Conservation (phyloP, 2,113 vertebrate genomes). For the pig (Sus scrofa) region T2T-Sscrofa CM000817.6:162927001-162927500, state of each 20-base stretch:
- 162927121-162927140: background rate
- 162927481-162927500: slow-evolving; percentile 61
- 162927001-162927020: background rate
- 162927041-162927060: background rate
- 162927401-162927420: too few species aligned
- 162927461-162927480: slow-evolving; percentile 70
- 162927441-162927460: background rate
- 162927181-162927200: background rate
- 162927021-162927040: background rate
- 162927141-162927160: background rate
- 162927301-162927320: background rate
- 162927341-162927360: background rate
- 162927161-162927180: accelerated
- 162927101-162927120: background rate
- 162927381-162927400: background rate
- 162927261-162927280: background rate
- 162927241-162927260: too few species aligned
- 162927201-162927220: background rate
- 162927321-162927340: background rate
- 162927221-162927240: background rate
- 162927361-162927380: background rate
- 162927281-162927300: background rate
- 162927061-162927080: background rate
- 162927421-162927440: slow-evolving; percentile 16
- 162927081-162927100: background rate